Base-by-base conservation (phyloP, 53 echinoderm and acorn worm species). In the Holothuria scabra region DNA sequence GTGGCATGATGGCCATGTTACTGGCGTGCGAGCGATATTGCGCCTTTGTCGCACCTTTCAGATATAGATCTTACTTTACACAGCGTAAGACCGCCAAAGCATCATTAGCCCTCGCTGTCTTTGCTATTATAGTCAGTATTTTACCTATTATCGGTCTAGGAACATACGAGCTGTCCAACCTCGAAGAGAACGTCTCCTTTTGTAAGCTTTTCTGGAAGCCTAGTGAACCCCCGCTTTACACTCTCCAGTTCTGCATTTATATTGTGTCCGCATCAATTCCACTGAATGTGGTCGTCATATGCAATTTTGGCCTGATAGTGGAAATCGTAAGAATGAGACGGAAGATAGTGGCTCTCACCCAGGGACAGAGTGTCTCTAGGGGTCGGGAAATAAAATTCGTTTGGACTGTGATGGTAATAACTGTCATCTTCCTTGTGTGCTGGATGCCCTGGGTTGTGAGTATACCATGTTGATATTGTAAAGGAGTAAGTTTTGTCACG, bases 361-460 rank as follows among this genome's bases (percentile, higher is more conserved):
- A 76, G 28, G 56, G 76, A 21, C 76, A 76, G 52, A 23, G n/a
- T 23, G 56, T 76, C n/a, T 22, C 76, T 3, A 76, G 46, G 29
- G 76, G 76, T 48, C 49, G 46, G 37, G 48, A 76, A 46, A 52
- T 76, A 3, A 76, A 76, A 29, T 76, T 76, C 26, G 76, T 76
- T 10, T 76, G 76, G 76, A 76, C 76, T 10, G 76, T 76, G 16
- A 76, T 76, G 76, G 76, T 76, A 8, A 76, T 76, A 20, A 76
- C 76, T 22, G n/a, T 76, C 16, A 46, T 29, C 4, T 76, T 76
- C 19, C 76, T 76, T 3, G 22, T 8, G 12, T 76, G 76, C 29
- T 76, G 76, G 76, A 25, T 76, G 56, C 76, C 76, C 28, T 76
- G 76, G 76, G 56, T 76, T 22, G 76, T 76, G 46, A 76, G 76